Conservation (phyloP, 2,797 vertebrate genomes). For the Pterois miles region DNA sequence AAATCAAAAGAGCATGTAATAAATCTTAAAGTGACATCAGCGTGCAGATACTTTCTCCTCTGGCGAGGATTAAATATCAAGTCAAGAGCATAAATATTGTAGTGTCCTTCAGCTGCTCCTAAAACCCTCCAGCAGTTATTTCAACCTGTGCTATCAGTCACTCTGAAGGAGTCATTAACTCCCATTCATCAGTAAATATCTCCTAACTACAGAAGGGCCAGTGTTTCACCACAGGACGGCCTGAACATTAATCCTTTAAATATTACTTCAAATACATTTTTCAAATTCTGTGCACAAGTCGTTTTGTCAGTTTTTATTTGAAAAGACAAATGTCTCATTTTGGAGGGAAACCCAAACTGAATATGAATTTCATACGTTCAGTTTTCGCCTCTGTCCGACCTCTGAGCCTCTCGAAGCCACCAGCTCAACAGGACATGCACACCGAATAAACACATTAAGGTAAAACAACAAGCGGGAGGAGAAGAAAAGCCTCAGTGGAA, state of each 20-base stretch:
- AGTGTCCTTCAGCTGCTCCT: constrained; percentile 49
- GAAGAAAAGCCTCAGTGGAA: not conserved
- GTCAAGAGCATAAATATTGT: constrained; percentile 35
- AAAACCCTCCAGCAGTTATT: constrained; percentile 29
- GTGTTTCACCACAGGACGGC: not conserved
- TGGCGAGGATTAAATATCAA: constrained; percentile 15
- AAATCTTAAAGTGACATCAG: constrained; percentile 2
- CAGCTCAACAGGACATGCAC: not conserved
- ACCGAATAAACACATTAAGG: not conserved
- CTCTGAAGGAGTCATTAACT: constrained; percentile 34
- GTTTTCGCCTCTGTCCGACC: not conserved
- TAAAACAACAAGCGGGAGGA: not conserved
- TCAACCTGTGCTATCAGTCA: constrained; percentile 18
- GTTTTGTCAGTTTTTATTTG: constrained; percentile 9
- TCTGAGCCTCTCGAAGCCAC: not conserved
- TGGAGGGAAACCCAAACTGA: not conserved
- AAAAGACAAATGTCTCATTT: constrained; percentile 7
- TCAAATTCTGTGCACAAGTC: not conserved
- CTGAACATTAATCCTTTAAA: not conserved
- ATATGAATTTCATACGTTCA: not conserved
- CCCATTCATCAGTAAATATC: constrained; percentile 32
- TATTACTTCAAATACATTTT: not conserved
- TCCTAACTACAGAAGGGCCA: constrained; percentile 4
- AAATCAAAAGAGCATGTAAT: not conserved
- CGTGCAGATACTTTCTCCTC: not conserved